Evolutionary conservation across 2,113 vertebrate genomes (phyloP).

Genomic region (Oryzias javanicus): DNA sequence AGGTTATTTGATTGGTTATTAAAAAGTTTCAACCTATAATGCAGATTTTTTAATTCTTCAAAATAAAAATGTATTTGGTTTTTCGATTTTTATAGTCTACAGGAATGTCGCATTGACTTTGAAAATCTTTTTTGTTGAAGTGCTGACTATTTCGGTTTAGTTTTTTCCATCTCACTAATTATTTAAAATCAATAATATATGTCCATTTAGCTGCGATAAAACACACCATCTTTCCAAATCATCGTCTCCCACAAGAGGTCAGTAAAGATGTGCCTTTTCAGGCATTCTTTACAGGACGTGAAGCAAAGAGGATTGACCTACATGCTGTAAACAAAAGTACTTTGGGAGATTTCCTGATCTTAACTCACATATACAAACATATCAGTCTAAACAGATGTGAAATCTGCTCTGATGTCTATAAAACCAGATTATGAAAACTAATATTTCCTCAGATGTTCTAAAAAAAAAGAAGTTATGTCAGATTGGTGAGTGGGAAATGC

Average conservation of each 20-base stretch:
- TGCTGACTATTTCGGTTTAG: no score
- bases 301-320: not conserved
- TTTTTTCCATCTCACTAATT: no score
- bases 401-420: not conserved
- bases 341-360: slow-evolving; percentile 4
- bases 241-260: slow-evolving; percentile 43
- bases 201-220: not conserved
- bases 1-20: no score
- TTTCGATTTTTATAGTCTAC: no score
- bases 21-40: no score
- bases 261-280: slow-evolving; percentile 16
- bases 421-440: slow-evolving; percentile 2
- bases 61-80: no score
- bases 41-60: no score
- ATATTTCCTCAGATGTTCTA: no score
- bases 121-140: no score
- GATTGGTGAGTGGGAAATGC: slow-evolving; percentile 21
- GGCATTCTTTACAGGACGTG: not conserved
- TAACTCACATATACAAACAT: not conserved
- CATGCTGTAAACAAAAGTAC: not conserved
- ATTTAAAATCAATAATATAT: no score
- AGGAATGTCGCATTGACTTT: no score
- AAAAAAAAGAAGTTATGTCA: slow-evolving; percentile 2
- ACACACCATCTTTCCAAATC: slow-evolving; percentile 7
- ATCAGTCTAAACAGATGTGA: slow-evolving; percentile 2